Base-by-base conservation (phyloP, 1,140 invertebrate species). In the Elymnias hypermnestra region DNA sequence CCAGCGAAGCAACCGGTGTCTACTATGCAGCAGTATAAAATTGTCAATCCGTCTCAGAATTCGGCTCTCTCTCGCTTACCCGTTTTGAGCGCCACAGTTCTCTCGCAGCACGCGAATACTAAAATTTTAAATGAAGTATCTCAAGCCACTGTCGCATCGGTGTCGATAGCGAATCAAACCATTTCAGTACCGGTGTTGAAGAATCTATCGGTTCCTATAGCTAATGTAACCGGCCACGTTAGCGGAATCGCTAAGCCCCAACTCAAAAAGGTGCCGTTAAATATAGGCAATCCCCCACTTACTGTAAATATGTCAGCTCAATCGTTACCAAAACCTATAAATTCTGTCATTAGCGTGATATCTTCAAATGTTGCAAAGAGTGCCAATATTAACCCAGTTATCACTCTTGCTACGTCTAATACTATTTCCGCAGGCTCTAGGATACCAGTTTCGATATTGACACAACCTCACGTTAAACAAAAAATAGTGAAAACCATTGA, bases 101-200 rank as follows among this genome's bases (percentile, higher is more conserved):
- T 87, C 6, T 73, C 81, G 0, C 81, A 79, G 0, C 85, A 86
- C 51, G 40, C 75, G 8, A 87, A 84, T 52, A 73, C 83, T 2
- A 87, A 87, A 57, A 87, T 87, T 28, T 55, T 87, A 1, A 84
- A 86, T 48, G 86, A 87, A 57, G 83, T 83, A 1, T 84, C 83
- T 1, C 86, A 87, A 55, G 83, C 86, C 10, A 87, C 86, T 8
- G 84, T 87, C 0, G 86, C 86, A 17, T 87, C 86, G 13, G 88
- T 89, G 8, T 89, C 88, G 2, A 89, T 90, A 39, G 89, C 88
- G 6, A 89, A 89, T 57, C 88, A 89, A 56, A 89, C 88, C 9
- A 90, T 90, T 47, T 89, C 89, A 6, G 89, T 90, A 18, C 89
- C 89, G 4, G 73, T 90, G 23, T 58, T 90, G n/a, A 89, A 89